Evolutionary conservation across 2,797 vertebrate species (phyloP).

Genomic region (Lemur catta): DNA sequence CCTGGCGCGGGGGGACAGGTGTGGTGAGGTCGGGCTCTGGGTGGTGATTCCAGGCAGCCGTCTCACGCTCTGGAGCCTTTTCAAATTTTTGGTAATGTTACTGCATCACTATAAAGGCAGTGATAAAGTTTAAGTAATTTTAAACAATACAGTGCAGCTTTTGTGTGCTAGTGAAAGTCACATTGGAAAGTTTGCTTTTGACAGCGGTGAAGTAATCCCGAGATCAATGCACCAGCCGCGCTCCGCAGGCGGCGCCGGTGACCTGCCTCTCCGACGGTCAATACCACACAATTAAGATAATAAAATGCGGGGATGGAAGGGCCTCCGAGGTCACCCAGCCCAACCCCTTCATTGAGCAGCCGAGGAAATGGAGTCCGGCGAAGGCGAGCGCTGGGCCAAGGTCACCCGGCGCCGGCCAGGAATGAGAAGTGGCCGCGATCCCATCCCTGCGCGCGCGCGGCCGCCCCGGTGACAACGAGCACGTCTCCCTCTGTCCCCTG

Average conservation of each 20-base stretch:
- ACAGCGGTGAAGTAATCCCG: fast-evolving
- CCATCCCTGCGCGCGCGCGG: background rate
- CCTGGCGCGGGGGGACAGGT: background rate
- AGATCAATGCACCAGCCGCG: background rate
- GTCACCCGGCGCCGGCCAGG: background rate
- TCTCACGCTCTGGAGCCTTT: fast-evolving
- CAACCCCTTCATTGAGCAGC: background rate
- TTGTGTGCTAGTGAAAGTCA: fast-evolving
- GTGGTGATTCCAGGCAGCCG: fast-evolving
- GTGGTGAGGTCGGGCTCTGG: background rate
- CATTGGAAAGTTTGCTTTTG: background rate
- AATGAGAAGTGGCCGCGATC: fast-evolving
- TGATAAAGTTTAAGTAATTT: fast-evolving
- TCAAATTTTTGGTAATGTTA: fast-evolving
- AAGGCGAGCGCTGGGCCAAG: background rate
- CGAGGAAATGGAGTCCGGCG: background rate
- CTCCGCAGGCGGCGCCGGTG: fast-evolving
- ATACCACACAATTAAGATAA: background rate
- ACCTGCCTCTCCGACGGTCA: fast-evolving
- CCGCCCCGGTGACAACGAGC: fast-evolving
- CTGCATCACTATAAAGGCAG: fast-evolving
- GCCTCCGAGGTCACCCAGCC: background rate
- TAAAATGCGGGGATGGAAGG: fast-evolving
- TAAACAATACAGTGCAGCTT: fast-evolving
- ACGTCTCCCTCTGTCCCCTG: fast-evolving